phyloP scores from a whole-genome alignment of 1,140 invertebrate genomes.

The Drosophila willistoni region DNA sequence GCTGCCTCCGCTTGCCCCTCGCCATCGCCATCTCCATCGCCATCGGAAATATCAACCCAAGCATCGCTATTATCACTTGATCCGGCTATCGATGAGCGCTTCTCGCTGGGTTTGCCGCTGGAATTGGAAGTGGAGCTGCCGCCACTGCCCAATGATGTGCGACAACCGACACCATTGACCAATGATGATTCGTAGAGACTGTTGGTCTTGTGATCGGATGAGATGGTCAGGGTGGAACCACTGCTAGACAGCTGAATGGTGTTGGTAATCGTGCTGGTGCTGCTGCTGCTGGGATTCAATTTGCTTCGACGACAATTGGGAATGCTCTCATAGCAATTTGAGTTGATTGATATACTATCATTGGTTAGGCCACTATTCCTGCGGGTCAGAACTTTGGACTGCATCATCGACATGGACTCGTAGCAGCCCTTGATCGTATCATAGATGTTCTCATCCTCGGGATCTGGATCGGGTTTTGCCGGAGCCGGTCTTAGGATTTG shows the following conservation, averaged over 20 bases:
- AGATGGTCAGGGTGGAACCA: constrained; percentile 84
- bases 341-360: constrained; percentile 82
- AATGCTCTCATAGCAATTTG: constrained; percentile 86
- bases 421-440: constrained; percentile 85
- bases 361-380: constrained; percentile 17
- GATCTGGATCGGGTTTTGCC: constrained; percentile 53
- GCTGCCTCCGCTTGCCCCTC: constrained; percentile 30
- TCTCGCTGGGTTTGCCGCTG: constrained; percentile 39
- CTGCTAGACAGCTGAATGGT: constrained; percentile 83
- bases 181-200: constrained; percentile 85
- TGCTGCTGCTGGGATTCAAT: constrained; percentile 35
- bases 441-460: constrained; percentile 85
- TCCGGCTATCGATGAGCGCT: constrained; percentile 81
- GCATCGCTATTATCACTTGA: constrained; percentile 87
- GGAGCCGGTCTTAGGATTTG: constrained; percentile 52
- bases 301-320: constrained; percentile 82
- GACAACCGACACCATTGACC: constrained; percentile 54
- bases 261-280: constrained; percentile 57
- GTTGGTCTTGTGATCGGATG: constrained; percentile 87
- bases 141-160: constrained; percentile 58
- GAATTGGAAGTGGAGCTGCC: constrained; percentile 46
- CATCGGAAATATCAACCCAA: constrained; percentile 87
- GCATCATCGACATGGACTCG: constrained; percentile 70
- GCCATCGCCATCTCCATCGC: constrained; percentile 23
- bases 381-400: constrained; percentile 34